phyloP scores from a whole-genome alignment of 2,888 invertebrate species.

The Papilio protenor region DNA sequence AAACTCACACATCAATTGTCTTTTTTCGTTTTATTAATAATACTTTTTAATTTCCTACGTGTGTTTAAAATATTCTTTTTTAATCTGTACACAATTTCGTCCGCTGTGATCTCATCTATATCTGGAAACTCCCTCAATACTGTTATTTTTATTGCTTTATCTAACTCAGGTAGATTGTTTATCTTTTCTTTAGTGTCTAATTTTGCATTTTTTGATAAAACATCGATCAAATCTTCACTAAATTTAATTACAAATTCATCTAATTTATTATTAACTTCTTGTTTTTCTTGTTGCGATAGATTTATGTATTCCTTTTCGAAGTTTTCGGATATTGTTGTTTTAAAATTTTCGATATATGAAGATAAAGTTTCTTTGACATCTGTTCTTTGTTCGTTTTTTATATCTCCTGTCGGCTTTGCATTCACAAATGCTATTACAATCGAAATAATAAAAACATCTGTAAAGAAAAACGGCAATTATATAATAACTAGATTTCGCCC shows the following conservation, averaged over 20 bases:
- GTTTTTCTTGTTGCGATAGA: slow-evolving; percentile 49
- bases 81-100: slow-evolving; percentile 51
- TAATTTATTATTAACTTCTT: slow-evolving; percentile 48
- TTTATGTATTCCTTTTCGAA: slow-evolving; percentile 50
- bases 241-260: slow-evolving; percentile 56
- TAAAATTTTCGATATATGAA: slow-evolving; percentile 52
- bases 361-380: slow-evolving; percentile 36
- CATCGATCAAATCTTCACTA: slow-evolving; percentile 53
- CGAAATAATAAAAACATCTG: slow-evolving; percentile 12
- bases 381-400: not conserved
- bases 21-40: slow-evolving; percentile 43
- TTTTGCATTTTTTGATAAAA: slow-evolving; percentile 45
- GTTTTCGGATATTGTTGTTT: slow-evolving; percentile 51
- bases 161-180: slow-evolving; percentile 48
- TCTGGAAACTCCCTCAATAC: slow-evolving; percentile 51
- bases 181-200: slow-evolving; percentile 25
- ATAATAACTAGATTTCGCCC: too few species aligned
- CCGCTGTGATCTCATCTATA: slow-evolving; percentile 48
- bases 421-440: not conserved
- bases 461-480: not conserved
- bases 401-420: not conserved
- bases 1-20: not conserved
- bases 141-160: slow-evolving; percentile 49
- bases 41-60: slow-evolving; percentile 49
- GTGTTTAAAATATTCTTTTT: slow-evolving; percentile 51